Conservation (phyloP, 2,113 vertebrate genomes). For the Lagopus muta region DNA sequence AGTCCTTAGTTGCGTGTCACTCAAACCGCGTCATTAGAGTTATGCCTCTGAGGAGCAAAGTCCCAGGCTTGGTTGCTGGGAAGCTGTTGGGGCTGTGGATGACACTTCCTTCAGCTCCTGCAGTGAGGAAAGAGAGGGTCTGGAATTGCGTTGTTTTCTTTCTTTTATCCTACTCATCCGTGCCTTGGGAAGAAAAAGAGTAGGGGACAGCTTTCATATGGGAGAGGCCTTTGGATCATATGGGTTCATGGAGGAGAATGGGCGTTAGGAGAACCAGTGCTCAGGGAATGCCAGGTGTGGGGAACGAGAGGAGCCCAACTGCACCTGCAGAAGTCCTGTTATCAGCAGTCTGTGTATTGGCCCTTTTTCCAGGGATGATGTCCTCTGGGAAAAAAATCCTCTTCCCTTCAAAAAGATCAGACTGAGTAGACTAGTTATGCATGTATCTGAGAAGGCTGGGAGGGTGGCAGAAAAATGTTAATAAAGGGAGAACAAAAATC, state of each 20-base stretch:
- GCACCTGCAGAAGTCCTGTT: neutral
- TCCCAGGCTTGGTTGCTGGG: neutral
- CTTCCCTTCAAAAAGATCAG: neutral
- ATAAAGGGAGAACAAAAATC: neutral
- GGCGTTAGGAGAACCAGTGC: neutral
- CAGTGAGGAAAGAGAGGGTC: neutral
- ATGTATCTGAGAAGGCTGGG: neutral
- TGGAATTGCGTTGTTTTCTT: neutral
- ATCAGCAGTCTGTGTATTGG: neutral
- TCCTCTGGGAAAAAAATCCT: neutral
- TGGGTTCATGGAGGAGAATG: neutral
- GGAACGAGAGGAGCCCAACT: neutral
- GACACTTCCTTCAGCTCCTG: neutral
- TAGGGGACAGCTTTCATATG: neutral
- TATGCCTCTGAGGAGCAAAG: neutral
- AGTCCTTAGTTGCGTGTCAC: rapidly evolving
- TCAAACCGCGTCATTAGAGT: neutral
- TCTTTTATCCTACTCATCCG: neutral
- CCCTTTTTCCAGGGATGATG: neutral
- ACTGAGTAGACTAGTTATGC: neutral
- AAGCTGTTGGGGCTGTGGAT: neutral
- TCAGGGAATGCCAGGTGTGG: neutral
- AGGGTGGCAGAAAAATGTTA: neutral
- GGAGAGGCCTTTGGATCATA: neutral
- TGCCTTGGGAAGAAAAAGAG: neutral